Conservation (phyloP, 2,113 vertebrate species). For the Taxidea taxus region DNA sequence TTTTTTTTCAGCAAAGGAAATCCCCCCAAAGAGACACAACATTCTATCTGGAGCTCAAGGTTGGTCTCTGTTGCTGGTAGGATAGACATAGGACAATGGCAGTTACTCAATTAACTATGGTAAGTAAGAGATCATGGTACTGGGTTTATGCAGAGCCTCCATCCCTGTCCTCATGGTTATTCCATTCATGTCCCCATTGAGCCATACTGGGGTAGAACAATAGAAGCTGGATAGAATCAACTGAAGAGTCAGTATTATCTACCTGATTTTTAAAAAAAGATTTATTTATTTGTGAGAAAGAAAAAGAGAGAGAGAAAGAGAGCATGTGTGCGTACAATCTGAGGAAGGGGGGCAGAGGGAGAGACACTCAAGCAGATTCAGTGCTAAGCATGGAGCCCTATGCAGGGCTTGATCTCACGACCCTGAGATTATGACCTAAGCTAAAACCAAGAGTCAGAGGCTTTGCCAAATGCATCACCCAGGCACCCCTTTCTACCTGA, state of each 20-base stretch:
- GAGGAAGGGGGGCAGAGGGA: neutral
- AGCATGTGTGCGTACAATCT: neutral
- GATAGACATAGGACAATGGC: neutral
- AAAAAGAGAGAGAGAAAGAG: neutral
- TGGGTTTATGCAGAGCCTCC: neutral
- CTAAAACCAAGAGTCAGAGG: neutral
- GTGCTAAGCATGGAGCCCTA: neutral
- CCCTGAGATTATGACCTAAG: neutral
- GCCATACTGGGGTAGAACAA: neutral
- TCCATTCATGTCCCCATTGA: neutral
- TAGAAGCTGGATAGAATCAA: neutral
- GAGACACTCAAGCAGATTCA: neutral
- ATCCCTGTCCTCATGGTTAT: neutral
- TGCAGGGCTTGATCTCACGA: neutral
- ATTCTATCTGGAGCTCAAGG: neutral
- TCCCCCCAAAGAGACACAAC: neutral
- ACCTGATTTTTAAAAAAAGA: neutral
- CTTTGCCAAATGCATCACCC: neutral
- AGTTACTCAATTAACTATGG: neutral
- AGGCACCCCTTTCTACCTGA: neutral
- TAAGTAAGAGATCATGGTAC: neutral
- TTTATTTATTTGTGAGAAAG: neutral
- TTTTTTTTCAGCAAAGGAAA: slow-evolving; percentile 32
- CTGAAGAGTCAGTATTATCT: neutral
- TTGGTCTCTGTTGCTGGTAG: neutral